phyloP scores from a whole-genome alignment of 2,797 vertebrate species.

The Lateolabrax maculatus region DNA sequence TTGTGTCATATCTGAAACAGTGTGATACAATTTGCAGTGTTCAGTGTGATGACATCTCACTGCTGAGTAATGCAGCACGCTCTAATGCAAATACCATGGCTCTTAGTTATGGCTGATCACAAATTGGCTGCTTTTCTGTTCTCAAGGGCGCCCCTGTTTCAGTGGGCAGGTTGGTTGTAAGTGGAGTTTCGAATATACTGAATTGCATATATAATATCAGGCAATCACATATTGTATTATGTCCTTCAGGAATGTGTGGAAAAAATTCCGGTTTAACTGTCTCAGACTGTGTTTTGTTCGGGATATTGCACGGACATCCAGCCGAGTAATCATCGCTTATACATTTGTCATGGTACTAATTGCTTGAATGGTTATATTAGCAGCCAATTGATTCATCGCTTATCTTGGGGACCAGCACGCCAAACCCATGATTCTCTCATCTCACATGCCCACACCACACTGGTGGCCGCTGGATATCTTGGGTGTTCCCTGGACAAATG shows the following conservation, averaged over 20 bases:
- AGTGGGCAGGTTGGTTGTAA: constrained; percentile 1
- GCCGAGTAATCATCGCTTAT: constrained; percentile 62
- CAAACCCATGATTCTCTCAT: constrained; percentile 31
- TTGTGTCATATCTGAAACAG: constrained; percentile 15
- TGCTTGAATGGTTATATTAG: constrained; percentile 70
- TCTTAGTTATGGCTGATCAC: constrained; percentile 19
- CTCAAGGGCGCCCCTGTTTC: not conserved
- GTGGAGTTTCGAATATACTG: not conserved
- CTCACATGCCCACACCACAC: not conserved
- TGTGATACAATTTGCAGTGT: constrained; percentile 18
- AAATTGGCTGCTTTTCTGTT: constrained; percentile 20
- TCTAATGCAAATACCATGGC: constrained; percentile 22
- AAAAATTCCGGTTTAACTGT: constrained; percentile 1
- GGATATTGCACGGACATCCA: constrained; percentile 55
- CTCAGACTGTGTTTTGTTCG: constrained; percentile 24
- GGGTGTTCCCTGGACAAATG: constrained; percentile 40
- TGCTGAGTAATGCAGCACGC: constrained; percentile 25
- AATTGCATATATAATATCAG: not conserved
- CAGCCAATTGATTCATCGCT: constrained; percentile 69
- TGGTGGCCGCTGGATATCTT: constrained; percentile 15
- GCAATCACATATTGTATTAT: constrained; percentile 7
- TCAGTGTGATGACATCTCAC: constrained; percentile 25
- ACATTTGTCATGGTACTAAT: constrained; percentile 75
- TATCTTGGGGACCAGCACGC: constrained; percentile 35
- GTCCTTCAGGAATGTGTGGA: constrained; percentile 9